These are phyloP conservation scores for Aleadryas rufinucha DNA, from an alignment of 2,113 vertebrate genomes.

Conservation along the genomic window DNA sequence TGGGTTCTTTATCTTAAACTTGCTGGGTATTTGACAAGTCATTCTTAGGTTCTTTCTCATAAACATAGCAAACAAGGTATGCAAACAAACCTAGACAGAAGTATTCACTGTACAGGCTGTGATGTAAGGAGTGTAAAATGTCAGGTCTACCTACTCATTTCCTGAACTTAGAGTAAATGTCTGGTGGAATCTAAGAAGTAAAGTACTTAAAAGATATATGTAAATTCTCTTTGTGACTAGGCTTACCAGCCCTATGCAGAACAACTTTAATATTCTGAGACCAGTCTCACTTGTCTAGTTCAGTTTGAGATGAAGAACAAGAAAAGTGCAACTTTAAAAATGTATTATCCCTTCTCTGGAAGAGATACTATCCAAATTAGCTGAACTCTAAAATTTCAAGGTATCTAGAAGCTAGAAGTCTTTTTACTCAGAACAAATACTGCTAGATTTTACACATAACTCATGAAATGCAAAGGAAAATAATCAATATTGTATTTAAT, in stretches of 20 bases:
- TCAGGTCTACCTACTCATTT: not conserved
- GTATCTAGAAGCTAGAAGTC: not conserved
- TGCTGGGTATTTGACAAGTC: not conserved
- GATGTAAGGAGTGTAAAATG: not conserved
- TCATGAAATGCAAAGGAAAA: not conserved
- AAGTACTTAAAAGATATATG: not conserved
- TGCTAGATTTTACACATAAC: not conserved
- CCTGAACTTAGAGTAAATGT: not conserved
- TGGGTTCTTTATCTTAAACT: not conserved
- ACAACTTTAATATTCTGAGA: not conserved
- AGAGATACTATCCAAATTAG: not conserved
- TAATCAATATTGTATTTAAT: not conserved
- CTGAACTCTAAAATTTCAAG: not conserved
- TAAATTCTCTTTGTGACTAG: not conserved
- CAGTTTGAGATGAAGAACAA: not conserved
- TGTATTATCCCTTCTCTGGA: not conserved
- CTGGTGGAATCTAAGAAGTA: not conserved
- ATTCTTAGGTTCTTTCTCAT: not conserved
- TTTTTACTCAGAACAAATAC: not conserved
- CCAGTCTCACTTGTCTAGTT: not conserved
- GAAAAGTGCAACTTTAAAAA: not conserved
- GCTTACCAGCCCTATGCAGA: not conserved
- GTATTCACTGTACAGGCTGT: not conserved
- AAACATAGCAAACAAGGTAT: not conserved
- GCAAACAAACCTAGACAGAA: not conserved